phyloP scores from a whole-genome alignment of 2,113 vertebrate genomes.

The Austrofundulus limnaeus region DNA sequence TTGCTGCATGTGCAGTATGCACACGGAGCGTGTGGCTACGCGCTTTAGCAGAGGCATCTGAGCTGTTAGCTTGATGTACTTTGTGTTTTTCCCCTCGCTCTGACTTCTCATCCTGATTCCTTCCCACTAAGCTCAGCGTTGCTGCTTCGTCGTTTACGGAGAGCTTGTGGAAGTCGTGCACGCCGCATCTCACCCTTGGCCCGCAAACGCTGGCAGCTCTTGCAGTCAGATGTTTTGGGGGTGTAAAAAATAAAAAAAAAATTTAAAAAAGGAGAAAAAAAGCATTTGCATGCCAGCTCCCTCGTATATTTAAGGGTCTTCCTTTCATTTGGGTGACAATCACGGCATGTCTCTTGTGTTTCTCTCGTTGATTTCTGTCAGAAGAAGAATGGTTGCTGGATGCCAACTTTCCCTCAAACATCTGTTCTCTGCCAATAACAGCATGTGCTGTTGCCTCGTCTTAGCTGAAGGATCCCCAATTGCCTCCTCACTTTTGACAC shows the following conservation, averaged over 20 bases:
- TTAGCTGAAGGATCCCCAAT: constrained; percentile 70
- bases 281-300: constrained; percentile 55
- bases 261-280: no score
- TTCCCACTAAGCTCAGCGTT: constrained; percentile 41
- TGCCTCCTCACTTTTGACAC: constrained; percentile 69
- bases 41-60: constrained; percentile 43
- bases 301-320: constrained; percentile 68
- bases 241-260: constrained; percentile 57
- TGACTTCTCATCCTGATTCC: constrained; percentile 33
- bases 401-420: constrained; percentile 81
- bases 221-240: constrained; percentile 70
- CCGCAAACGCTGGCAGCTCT: constrained; percentile 50
- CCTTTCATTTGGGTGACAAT: constrained; percentile 72
- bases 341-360: constrained; percentile 67
- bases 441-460: constrained; percentile 75
- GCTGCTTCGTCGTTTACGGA: constrained; percentile 23
- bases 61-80: constrained; percentile 45
- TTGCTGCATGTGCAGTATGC: constrained; percentile 43
- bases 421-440: constrained; percentile 83
- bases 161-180: constrained; percentile 23
- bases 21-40: constrained; percentile 38
- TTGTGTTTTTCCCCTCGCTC: constrained; percentile 15
- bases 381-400: constrained; percentile 72
- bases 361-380: constrained; percentile 74
- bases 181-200: constrained; percentile 53